Conservation (phyloP, 2,888 invertebrate genomes). For the Acronicta psi region DNA sequence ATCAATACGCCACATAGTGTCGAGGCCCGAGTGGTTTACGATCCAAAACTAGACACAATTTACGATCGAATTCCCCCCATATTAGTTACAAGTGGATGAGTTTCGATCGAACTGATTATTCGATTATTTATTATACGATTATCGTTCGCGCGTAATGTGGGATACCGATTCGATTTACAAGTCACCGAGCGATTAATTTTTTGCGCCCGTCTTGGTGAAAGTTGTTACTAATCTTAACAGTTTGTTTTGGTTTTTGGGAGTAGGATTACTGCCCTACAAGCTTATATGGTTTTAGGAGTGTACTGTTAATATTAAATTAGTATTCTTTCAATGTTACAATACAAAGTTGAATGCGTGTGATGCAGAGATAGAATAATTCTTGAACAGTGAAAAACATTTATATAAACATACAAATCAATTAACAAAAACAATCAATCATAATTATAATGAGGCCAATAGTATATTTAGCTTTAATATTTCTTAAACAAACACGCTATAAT, state of each 20-base stretch:
- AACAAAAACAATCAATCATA: no score
- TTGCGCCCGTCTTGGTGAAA: constrained; percentile 2
- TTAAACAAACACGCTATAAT: no score
- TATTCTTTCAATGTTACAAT: no score
- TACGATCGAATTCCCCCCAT: constrained; percentile 50
- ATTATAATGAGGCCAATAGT: no score
- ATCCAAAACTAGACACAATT: constrained; percentile 58
- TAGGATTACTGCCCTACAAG: background rate
- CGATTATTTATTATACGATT: constrained; percentile 56
- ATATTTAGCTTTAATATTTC: no score
- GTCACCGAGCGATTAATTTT: constrained; percentile 25
- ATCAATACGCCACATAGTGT: constrained; percentile 40
- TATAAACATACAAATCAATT: no score
- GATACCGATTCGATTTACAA: constrained; percentile 51
- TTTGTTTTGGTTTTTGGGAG: background rate
- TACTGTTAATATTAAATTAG: background rate
- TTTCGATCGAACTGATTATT: constrained; percentile 56
- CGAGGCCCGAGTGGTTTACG: constrained; percentile 57
- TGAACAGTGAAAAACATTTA: no score
- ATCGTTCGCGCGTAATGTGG: constrained; percentile 58
- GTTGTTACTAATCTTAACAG: background rate
- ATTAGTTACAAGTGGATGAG: constrained; percentile 58
- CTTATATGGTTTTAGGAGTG: background rate
- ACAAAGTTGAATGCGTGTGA: no score
- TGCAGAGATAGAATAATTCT: no score